Conservation (phyloP, 2,113 vertebrate genomes). For the Marmota flaviventris region DNA sequence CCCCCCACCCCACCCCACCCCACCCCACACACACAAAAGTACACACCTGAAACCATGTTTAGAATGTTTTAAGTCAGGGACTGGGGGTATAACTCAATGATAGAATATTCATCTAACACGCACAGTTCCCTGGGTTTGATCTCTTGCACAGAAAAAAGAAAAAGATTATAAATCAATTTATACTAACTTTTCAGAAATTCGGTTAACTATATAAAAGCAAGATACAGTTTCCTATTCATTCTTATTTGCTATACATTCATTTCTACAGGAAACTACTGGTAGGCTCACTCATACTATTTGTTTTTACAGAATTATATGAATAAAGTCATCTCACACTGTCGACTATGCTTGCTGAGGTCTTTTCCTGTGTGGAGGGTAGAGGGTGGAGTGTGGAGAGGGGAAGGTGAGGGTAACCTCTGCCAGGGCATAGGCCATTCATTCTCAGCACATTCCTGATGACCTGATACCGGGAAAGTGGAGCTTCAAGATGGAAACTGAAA, state of each 20-base stretch:
- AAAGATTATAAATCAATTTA: not conserved
- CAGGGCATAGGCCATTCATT: too few relatives aligned
- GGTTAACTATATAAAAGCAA: not conserved
- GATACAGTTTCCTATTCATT: not conserved
- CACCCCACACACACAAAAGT: too few relatives aligned
- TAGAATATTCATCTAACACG: not conserved
- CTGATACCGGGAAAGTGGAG: not conserved
- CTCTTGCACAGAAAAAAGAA: not conserved
- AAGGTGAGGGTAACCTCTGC: not conserved
- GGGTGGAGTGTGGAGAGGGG: not conserved
- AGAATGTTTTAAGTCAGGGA: not conserved
- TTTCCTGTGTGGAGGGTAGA: not conserved
- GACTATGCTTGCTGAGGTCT: not conserved
- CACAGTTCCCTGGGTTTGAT: not conserved
- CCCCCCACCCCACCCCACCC: too few relatives aligned
- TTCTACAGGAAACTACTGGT: not conserved
- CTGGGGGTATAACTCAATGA: not conserved
- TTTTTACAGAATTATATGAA: not conserved
- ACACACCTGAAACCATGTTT: not conserved
- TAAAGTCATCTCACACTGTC: not conserved
- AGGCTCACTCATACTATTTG: not conserved
- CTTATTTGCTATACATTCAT: not conserved
- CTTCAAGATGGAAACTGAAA: constrained; percentile 61
- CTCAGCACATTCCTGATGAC: not conserved
- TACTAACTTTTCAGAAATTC: not conserved